Conservation (phyloP, 92 coral and sea anemone genomes). For the Palythoa grandis region DNA sequence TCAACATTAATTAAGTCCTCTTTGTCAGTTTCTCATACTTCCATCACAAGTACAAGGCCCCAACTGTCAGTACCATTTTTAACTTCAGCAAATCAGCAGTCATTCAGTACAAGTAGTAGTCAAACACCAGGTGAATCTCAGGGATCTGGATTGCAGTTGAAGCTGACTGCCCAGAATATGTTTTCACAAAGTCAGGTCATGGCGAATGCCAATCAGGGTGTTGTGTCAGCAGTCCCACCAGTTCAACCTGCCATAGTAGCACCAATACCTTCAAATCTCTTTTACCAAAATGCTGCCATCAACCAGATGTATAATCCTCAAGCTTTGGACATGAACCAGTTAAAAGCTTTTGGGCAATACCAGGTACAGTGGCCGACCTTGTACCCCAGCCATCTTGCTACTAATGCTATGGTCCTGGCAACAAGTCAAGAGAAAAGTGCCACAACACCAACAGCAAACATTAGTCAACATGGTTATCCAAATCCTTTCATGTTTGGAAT, state of each 20-base stretch:
- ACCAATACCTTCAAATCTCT: slow-evolving; percentile 65
- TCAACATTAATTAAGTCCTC: not conserved
- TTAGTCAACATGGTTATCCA: slow-evolving; percentile 55
- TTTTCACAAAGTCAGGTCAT: slow-evolving; percentile 24
- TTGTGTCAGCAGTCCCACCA: slow-evolving; percentile 37
- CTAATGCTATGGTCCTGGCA: slow-evolving; percentile 61
- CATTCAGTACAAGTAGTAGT: not conserved
- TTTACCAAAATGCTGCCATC: slow-evolving; percentile 68
- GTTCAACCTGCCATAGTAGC: slow-evolving; percentile 47
- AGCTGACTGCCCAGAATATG: slow-evolving; percentile 14
- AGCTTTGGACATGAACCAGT: slow-evolving; percentile 70
- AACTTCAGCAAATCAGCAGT: slow-evolving; percentile 22
- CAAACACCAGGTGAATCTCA: slow-evolving; percentile 19
- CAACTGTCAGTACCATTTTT: slow-evolving; percentile 1
- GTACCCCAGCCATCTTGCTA: slow-evolving; percentile 64
- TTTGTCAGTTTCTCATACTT: not conserved
- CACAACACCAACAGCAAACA: slow-evolving; percentile 56
- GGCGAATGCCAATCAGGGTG: slow-evolving; percentile 1
- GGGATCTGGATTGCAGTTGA: not conserved
- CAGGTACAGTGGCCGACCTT: slow-evolving; percentile 76
- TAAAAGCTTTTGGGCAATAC: slow-evolving; percentile 72
- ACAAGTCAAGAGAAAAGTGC: slow-evolving; percentile 70
- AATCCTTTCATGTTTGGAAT: slow-evolving; percentile 91
- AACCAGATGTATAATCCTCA: slow-evolving; percentile 74
- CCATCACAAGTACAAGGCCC: not conserved